Conservation (phyloP, 2,888 invertebrate species). For the Sphecodes monilicornis region DNA sequence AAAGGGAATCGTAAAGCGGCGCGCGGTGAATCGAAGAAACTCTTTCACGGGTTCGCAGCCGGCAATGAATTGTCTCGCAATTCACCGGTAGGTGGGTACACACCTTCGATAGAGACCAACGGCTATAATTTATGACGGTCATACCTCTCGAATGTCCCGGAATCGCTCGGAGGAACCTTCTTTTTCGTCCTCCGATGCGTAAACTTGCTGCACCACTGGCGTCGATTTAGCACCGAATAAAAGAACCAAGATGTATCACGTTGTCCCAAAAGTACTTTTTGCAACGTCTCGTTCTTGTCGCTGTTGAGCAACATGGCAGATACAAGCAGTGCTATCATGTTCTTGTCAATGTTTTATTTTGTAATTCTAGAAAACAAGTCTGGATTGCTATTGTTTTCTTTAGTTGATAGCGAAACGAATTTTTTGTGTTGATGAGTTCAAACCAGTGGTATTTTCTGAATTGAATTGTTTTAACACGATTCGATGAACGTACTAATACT, state of each 20-base stretch:
- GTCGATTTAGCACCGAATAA: background rate
- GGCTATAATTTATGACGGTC: slow-evolving; percentile 60
- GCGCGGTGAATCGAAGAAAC: slow-evolving; percentile 68
- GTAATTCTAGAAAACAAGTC: background rate
- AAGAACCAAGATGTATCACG: background rate
- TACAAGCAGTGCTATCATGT: background rate
- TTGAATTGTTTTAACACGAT: too few species aligned
- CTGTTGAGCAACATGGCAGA: background rate
- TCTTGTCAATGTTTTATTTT: background rate
- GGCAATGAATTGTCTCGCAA: slow-evolving; percentile 65
- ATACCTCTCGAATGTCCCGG: slow-evolving; percentile 35
- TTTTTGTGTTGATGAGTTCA: too few species aligned
- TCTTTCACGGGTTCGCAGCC: slow-evolving; percentile 57
- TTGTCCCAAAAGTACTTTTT: background rate
- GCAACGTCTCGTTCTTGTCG: background rate
- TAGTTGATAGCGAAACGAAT: too few species aligned
- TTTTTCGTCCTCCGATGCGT: background rate
- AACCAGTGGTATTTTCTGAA: too few species aligned
- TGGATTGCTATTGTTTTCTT: too few species aligned
- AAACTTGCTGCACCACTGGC: background rate
- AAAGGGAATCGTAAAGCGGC: slow-evolving; percentile 67
- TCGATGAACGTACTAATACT: too few species aligned
- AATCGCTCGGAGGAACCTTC: background rate
- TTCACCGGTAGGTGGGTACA: slow-evolving; percentile 60
- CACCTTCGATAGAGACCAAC: slow-evolving; percentile 64